Evolutionary conservation across 2,113 vertebrate species (phyloP).

Genomic region (Mugil cephalus): DNA sequence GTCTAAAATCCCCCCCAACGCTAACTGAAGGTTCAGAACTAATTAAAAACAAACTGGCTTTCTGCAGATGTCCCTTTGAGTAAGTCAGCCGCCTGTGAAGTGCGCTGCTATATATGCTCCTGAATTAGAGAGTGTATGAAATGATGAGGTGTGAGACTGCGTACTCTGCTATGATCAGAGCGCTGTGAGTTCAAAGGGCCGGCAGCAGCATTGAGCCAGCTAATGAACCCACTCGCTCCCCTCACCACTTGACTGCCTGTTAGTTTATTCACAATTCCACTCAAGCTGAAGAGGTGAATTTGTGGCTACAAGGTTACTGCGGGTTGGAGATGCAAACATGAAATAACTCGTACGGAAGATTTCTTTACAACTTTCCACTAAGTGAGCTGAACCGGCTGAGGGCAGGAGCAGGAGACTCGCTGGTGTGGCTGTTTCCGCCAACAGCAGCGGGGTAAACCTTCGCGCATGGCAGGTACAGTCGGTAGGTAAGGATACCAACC

Average conservation of each 20-base stretch:
- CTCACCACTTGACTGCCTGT: conserved; percentile 72
- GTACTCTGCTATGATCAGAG: conserved; percentile 83
- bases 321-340: conserved; percentile 67
- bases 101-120: conserved; percentile 71
- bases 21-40: conserved; percentile 43
- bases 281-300: conserved; percentile 78
- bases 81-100: conserved; percentile 64
- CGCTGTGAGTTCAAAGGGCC: conserved; percentile 81
- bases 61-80: conserved; percentile 71
- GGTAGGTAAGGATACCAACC: conserved; percentile 65
- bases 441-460: conserved; percentile 37
- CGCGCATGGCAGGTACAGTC: conserved; percentile 58
- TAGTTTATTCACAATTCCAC: conserved; percentile 74
- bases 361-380: conserved; percentile 59
- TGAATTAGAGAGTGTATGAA: conserved; percentile 78
- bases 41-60: conserved; percentile 70
- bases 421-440: conserved; percentile 54
- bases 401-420: conserved; percentile 37
- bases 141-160: conserved; percentile 83
- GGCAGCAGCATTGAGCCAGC: conserved; percentile 66
- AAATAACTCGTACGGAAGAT: conserved; percentile 61
- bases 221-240: conserved; percentile 81
- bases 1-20: conserved; percentile 49
- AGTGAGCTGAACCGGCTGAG: conserved; percentile 38
- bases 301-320: conserved; percentile 80